Percentiles rank a stretch among this genome's conserved stretches.
Conservation (phyloP, 2,888 invertebrate genomes). For the Drosophila atripex region DNA sequence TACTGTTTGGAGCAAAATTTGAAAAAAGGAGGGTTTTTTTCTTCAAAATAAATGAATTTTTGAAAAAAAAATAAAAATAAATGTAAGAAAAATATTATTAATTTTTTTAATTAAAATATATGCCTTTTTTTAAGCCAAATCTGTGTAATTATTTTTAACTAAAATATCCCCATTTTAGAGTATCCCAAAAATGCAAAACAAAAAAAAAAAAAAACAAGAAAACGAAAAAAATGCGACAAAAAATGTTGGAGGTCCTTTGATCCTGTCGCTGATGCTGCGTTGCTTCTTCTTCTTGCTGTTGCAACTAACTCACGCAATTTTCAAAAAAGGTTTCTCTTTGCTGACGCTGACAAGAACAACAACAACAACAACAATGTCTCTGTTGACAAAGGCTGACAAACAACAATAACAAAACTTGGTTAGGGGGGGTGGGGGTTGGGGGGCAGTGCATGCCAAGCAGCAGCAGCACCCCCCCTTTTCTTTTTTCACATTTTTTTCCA, state of each 20-base stretch:
- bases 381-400: slow-evolving; percentile 46
- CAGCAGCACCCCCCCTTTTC: not conserved
- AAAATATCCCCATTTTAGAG: slow-evolving; percentile 4
- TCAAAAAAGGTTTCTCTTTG: slow-evolving; percentile 53
- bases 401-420: slow-evolving; percentile 33
- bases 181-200: not conserved
- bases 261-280: slow-evolving; percentile 61
- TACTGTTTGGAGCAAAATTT: not conserved
- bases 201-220: not conserved
- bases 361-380: slow-evolving; percentile 20
- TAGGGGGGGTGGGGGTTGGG: slow-evolving; percentile 8
- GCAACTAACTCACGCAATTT: slow-evolving; percentile 78
- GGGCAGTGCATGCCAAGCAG: not conserved
- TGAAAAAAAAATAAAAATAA: too few species aligned
- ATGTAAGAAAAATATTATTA: too few species aligned
- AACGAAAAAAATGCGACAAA: not conserved
- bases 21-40: too few species aligned
- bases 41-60: too few species aligned
- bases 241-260: slow-evolving; percentile 63
- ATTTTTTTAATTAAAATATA: too few species aligned
- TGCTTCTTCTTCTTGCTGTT: slow-evolving; percentile 26
- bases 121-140: too few species aligned
- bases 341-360: slow-evolving; percentile 29
- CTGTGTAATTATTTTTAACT: not conserved
- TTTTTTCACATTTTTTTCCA: slow-evolving; percentile 3